Conservation (phyloP, 2,113 vertebrate species). For the Atrichornis clamosus region DNA sequence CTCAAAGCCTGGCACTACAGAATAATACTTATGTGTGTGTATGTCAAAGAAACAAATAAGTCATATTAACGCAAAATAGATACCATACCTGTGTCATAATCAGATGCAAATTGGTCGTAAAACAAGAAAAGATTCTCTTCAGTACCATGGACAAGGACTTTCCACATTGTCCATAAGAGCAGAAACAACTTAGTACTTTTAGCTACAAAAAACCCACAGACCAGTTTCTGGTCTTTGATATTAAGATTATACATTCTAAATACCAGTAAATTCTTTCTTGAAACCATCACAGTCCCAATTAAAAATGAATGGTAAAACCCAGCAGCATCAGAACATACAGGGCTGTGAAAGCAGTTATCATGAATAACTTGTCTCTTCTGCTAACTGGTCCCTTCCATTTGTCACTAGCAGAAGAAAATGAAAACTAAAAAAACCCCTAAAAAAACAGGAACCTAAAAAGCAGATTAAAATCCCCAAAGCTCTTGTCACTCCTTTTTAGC, state of each 20-base stretch:
- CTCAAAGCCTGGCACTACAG: neutral
- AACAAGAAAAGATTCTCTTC: neutral
- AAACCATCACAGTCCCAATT: neutral
- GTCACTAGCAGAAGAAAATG: neutral
- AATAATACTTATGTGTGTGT: no score
- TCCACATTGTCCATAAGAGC: rapidly evolving
- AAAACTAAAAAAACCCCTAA: neutral
- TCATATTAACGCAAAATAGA: neutral
- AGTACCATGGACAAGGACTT: constrained; percentile 66
- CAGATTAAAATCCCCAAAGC: constrained; percentile 30
- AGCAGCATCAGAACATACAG: neutral
- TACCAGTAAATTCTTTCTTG: neutral
- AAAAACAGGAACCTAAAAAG: neutral
- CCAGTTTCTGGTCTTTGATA: neutral
- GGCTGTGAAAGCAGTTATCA: neutral
- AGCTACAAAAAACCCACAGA: neutral
- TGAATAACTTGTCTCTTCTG: neutral
- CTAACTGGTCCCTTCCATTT: neutral
- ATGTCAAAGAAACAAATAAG: neutral
- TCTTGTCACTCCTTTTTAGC: constrained; percentile 30
- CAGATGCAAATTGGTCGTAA: neutral
- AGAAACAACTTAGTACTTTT: neutral
- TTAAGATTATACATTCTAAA: neutral
- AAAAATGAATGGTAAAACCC: neutral
- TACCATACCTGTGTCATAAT: neutral